Base-by-base conservation (phyloP, 2,888 invertebrate genomes). In the Brachycybe producta region DNA sequence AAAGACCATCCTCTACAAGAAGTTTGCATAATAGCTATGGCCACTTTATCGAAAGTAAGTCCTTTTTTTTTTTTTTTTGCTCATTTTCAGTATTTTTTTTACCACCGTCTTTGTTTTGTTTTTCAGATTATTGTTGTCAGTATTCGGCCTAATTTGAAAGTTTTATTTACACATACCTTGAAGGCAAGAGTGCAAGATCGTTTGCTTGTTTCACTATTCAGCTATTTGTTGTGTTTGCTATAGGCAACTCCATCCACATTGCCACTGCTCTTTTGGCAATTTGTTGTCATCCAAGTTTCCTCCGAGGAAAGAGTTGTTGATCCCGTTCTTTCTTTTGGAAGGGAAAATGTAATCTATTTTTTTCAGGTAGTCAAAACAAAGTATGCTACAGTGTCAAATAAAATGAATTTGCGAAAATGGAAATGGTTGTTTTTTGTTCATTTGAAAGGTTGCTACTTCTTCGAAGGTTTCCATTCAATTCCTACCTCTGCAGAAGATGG, bases 241-340 rank as follows among this genome's bases (percentile, higher is more conserved):
- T 56, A 65, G 63, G 69, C 68, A 8, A 62, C 64, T 54, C 67
- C 86, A 0, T 75, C 80, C 49, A 84, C 85, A 5, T 75, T 95
- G 28, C 97, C 97, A 0, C 75, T 94, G 41, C 71, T 97, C 23
- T 82, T 87, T 27, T 97, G 95, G 95, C 91, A 87, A 68, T 77
- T 85, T 68, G 85, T 87, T 15, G 75, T 85, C 8, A 83, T 87
- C 56, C 84, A 86, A 63, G 77, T 82, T 41, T 75, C 76, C 13
- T 73, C 59, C 28, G 57, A 77, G 59, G 70, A 76, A 1, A 72
- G 79, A 57, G 75, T 80, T 11, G 74, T 82, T 46, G 86, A 85
- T 64, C 88, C 91, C 13, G 82, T 94, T 7, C 72, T 95, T 50
- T 86, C 92, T 0, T 86, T 91, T 64, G 94, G 84, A 0, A 75